Evolutionary conservation across 2,888 invertebrate species (phyloP).

Genomic region (Acleris laterana): DNA sequence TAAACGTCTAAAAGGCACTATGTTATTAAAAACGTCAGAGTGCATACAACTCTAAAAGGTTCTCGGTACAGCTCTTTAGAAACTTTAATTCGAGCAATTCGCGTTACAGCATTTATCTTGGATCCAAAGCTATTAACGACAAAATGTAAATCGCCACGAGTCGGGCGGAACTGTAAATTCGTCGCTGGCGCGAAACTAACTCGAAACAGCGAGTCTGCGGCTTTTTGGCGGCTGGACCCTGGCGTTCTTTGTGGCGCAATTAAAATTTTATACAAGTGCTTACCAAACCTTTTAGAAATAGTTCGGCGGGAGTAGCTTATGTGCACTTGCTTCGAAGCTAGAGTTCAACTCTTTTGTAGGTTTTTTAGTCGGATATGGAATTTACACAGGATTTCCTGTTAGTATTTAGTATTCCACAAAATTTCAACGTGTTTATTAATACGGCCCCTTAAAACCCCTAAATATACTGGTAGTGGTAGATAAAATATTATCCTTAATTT

Average conservation of each 20-base stretch:
- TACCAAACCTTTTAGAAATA: slow-evolving; percentile 39
- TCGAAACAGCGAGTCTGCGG: slow-evolving; percentile 21
- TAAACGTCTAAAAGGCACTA: no score
- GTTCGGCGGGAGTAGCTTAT: slow-evolving; percentile 1
- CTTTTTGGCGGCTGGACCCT: slow-evolving; percentile 30
- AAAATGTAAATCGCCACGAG: slow-evolving; percentile 30
- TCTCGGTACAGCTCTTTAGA: background rate
- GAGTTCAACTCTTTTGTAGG: background rate
- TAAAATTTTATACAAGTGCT: slow-evolving; percentile 64
- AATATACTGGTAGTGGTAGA: no score
- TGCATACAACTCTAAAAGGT: no score
- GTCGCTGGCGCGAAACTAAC: slow-evolving; percentile 29
- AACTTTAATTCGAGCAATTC: slow-evolving; percentile 3
- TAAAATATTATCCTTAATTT: no score
- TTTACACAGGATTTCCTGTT: no score
- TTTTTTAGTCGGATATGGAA: background rate
- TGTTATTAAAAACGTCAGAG: no score
- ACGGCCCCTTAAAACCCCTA: no score
- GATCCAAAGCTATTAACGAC: slow-evolving; percentile 17
- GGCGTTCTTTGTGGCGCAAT: slow-evolving; percentile 62
- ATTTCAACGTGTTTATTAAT: no score
- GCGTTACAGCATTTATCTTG: slow-evolving; percentile 10
- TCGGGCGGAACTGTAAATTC: slow-evolving; percentile 19
- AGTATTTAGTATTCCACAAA: no score
- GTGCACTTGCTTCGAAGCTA: background rate